These are phyloP conservation scores for Drepana falcataria DNA, from an alignment of 2,888 invertebrate species.

Conservation along the genomic window DNA sequence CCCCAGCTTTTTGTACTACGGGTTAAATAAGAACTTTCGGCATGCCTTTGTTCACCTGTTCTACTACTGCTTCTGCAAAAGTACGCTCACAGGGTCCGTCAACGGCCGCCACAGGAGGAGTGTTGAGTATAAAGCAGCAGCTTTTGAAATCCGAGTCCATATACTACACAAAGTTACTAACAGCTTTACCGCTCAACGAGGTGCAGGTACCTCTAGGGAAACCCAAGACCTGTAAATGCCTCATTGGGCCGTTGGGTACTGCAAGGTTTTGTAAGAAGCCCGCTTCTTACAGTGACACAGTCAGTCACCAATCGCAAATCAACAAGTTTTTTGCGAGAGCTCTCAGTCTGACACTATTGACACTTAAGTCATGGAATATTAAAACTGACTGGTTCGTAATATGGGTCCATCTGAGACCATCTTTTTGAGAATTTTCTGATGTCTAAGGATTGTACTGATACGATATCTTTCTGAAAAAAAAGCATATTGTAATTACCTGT, in stretches of 20 bases:
- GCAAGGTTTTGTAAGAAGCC: no score
- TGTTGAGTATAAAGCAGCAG: constrained; percentile 45
- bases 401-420: no score
- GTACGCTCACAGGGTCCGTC: constrained; percentile 79
- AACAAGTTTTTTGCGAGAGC: no score
- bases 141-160: constrained; percentile 84
- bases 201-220: constrained; percentile 21
- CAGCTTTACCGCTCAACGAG: constrained; percentile 67
- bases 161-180: constrained; percentile 73
- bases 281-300: no score
- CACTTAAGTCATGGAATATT: no score
- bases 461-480: no score
- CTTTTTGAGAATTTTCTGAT: no score
- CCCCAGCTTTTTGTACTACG: constrained; percentile 80
- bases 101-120: constrained; percentile 77
- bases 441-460: no score
- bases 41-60: constrained; percentile 85
- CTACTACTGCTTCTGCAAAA: constrained; percentile 90
- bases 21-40: constrained; percentile 83
- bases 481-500: no score
- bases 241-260: not conserved
- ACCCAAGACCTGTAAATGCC: constrained; percentile 24
- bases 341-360: no score
- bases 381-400: no score
- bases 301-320: no score